Base-by-base conservation (phyloP, 2,113 vertebrate genomes). In the Clarias gariepinus region DNA sequence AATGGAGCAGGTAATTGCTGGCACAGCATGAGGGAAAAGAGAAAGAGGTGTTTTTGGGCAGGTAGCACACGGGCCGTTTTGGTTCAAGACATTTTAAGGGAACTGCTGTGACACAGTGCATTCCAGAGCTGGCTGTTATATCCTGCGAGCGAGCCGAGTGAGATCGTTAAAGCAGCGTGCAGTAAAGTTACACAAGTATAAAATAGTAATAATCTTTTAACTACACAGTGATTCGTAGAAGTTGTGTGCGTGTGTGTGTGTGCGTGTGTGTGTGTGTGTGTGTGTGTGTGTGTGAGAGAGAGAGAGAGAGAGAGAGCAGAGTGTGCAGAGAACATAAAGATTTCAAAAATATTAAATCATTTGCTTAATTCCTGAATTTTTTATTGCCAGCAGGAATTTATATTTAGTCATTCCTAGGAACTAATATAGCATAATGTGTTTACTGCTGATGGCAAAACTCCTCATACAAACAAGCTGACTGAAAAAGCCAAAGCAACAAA, bases 151-250 rank as follows among this genome's bases (percentile, higher is more conserved):
- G 64, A 85, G 87, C 77, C 78, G 69, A 84, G 83, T 73, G 4
- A 86, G 63, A 60, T 23, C 13, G 60, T 88, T 84, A 89, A 88
- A 88, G n/a, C 89, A 33, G 87, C 83, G 73, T 89, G 88, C 87
- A 85, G 83, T 78, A 84, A 87, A 89, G 90, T 90, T 87, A 81
- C 74, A 89, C 63, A 36, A 81, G 61, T 79, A 90, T 87, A 69
- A 90, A 89, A 91, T 86, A 87, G 60, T 88, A 88, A 88, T 89
- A 84, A 86, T 83, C 83, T 86, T 88, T 82, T 89, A 89, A 79
- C 85, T 69, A 66, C 81, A 73, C 64, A 89, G 33, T 80, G 28
- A 87, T 68, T 60, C 58, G 81, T 55, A 73, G 69, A 33, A 86
- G 86, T 81, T 53, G 63, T 52, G 73, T 52, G 66, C 36, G 60